These are phyloP conservation scores for Protaetia brevitarsis DNA, from an alignment of 1,140 invertebrate genomes.

Conservation along the genomic window DNA sequence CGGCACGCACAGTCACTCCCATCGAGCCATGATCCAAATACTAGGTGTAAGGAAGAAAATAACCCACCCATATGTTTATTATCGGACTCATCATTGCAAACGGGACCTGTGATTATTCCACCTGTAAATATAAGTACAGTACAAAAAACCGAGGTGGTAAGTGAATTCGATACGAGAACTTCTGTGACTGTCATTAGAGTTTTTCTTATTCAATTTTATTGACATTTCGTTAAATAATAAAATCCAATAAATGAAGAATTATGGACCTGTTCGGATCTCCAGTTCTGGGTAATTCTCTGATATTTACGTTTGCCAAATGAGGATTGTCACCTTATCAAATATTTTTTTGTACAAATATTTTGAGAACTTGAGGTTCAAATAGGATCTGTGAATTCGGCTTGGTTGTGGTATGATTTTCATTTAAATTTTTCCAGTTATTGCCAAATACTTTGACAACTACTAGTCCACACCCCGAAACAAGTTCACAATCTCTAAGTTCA, in stretches of 20 bases:
- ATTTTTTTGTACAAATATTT: too few relatives aligned
- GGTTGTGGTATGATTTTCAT: too few relatives aligned
- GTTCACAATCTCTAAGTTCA: conserved; percentile 36
- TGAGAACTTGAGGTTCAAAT: too few relatives aligned
- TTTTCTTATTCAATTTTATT: too few relatives aligned
- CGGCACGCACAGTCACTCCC: not conserved
- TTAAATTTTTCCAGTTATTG: conserved; percentile 36
- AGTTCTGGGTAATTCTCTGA: too few relatives aligned
- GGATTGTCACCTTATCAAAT: too few relatives aligned
- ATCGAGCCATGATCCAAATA: not conserved
- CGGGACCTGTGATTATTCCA: conserved; percentile 10
- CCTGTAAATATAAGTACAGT: conserved; percentile 16
- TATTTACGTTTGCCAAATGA: too few relatives aligned
- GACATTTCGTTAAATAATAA: too few relatives aligned
- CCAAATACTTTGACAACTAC: conserved; percentile 40
- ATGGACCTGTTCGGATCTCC: too few relatives aligned
- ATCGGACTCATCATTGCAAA: not conserved
- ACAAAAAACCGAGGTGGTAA: conserved; percentile 16
- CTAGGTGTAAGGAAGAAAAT: not conserved
- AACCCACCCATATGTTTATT: not conserved
- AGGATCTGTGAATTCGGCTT: too few relatives aligned
- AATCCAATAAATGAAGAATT: too few relatives aligned
- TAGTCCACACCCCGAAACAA: conserved; percentile 38
- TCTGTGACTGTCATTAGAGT: not conserved
- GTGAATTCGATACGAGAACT: not conserved